Evolutionary conservation across 2,113 vertebrate genomes (phyloP).

Genomic region (Oxygymnocypris stewartii): DNA sequence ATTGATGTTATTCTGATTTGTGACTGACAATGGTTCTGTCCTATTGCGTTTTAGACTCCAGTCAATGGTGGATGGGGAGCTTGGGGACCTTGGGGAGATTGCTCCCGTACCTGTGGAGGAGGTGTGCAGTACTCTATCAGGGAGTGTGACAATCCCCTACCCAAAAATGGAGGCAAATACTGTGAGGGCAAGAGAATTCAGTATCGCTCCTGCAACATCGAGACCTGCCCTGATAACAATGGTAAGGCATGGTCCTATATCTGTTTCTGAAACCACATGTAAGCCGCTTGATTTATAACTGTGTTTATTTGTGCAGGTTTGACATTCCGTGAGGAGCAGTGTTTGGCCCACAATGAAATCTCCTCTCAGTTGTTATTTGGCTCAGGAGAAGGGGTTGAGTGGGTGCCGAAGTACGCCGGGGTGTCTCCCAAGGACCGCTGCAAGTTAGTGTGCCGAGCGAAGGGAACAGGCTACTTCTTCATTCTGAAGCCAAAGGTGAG

Average conservation of each 20-base stretch:
- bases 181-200: constrained; percentile 96
- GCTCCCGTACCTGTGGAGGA: constrained; percentile 91
- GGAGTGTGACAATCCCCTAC: constrained; percentile 88
- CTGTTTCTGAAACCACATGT: neutral
- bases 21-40: neutral
- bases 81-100: constrained; percentile 93
- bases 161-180: constrained; percentile 91
- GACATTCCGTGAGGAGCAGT: constrained; percentile 95
- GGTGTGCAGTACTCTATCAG: constrained; percentile 94
- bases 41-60: constrained; percentile 76
- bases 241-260: constrained; percentile 72
- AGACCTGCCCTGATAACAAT: constrained; percentile 83
- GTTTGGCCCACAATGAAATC: constrained; percentile 92
- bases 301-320: constrained; percentile 76
- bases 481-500: constrained; percentile 94
- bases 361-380: constrained; percentile 88
- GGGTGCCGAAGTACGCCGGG: constrained; percentile 92
- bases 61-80: constrained; percentile 91
- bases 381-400: constrained; percentile 82
- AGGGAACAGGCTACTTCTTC: constrained; percentile 95
- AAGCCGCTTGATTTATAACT: neutral
- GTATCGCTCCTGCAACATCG: constrained; percentile 89
- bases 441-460: constrained; percentile 93
- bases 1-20: neutral
- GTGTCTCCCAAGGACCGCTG: constrained; percentile 97